Percentiles rank a stretch among this genome's conserved stretches.
These are phyloP conservation scores for Chloebia gouldiae DNA, from an alignment of 2,113 vertebrate genomes.

Conservation along the genomic window DNA sequence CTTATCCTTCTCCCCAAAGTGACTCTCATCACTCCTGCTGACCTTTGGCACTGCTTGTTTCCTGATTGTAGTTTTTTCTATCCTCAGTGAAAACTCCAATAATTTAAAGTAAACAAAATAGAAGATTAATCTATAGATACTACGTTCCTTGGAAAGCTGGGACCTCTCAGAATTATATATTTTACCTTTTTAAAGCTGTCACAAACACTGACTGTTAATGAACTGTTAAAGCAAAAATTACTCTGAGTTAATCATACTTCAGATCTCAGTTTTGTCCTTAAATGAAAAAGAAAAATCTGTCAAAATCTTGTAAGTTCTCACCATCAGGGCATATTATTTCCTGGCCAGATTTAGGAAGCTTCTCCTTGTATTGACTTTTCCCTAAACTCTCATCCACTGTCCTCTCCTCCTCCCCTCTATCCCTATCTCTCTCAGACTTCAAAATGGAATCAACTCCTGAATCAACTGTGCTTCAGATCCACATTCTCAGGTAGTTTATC, in stretches of 20 bases:
- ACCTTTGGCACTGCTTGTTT: background rate
- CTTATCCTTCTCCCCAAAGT: background rate
- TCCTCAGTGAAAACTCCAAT: background rate
- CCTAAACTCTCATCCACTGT: background rate
- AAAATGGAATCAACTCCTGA: background rate
- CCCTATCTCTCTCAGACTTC: background rate
- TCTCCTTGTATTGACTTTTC: background rate
- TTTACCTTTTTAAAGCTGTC: background rate
- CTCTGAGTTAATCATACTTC: background rate
- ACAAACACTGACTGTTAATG: background rate
- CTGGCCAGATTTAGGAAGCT: background rate
- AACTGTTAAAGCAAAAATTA: background rate
- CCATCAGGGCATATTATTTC: background rate
- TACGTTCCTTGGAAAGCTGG: background rate
- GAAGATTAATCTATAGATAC: background rate
- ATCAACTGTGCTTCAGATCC: background rate
- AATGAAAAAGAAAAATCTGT: background rate
- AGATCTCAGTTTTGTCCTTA: background rate
- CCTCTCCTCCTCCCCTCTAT: background rate
- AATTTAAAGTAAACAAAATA: background rate
- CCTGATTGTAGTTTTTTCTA: background rate
- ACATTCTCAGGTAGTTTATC: background rate
- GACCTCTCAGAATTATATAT: background rate
- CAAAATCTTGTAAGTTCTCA: background rate
- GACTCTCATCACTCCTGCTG: background rate